Base-by-base conservation (phyloP, 2,797 vertebrate species). In the Calcarius lapponicus region DNA sequence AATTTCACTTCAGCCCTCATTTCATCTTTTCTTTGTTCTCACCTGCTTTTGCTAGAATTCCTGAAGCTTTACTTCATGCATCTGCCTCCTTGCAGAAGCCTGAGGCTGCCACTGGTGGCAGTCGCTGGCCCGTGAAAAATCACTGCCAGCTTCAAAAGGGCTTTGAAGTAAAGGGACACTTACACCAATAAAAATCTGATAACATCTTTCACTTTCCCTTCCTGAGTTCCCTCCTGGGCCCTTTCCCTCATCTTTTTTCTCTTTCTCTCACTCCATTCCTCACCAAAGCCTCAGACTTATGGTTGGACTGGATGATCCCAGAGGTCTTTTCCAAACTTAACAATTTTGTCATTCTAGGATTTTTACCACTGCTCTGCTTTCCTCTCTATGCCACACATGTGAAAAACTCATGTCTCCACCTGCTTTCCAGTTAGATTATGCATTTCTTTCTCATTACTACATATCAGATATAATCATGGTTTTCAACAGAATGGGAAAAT, bases 21-120 rank as follows among this genome's bases (percentile, higher is more conserved):
- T 88, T 92, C 54, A 90, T n/a, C 29, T 65, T 72, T 66, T 21
- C 75, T 86, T 81, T 38, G 29, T 67, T 92, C 90, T 88, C 88
- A 92, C 76, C 85, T 80, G 87, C 43, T 84, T 96, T 88, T 90
- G 65, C 74, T 54, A 51, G 76, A 73, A 95, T 92, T 93, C 92
- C 88, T 80, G 1, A 90, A 47, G 91, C 76, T 75, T 91, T 83
- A 61, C 80, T 43, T 88, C 82, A 81, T 90, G 4, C 26, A 2
- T 75, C 31, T 47, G n/a, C 69, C 91, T 38, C 8, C 19, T 73
- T 29, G 42, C 72, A 89, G 79, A 65, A 88, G 53, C 24, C 6
- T 0, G 2, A 74, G 70, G 4, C 74, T 50, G 61, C 22, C 56
- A 6, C 15, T 82, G 94, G 88, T 22, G 0, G 4, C 65, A 43